These are phyloP conservation scores for Pollenia labialis DNA, from an alignment of 2,888 invertebrate genomes.

Conservation along the genomic window DNA sequence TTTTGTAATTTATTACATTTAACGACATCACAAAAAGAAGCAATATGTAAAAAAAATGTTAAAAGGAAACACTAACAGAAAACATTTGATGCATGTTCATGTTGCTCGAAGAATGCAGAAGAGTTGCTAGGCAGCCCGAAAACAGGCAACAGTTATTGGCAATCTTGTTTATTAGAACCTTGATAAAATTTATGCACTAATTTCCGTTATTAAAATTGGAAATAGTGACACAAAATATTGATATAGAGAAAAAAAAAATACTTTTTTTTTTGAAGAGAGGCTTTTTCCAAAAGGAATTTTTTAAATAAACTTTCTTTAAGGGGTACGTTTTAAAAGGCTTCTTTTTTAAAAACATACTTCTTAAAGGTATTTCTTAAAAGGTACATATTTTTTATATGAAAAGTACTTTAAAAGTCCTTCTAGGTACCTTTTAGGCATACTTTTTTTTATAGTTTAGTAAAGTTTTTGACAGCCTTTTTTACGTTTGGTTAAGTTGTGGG, in stretches of 20 bases:
- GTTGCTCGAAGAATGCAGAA: no score
- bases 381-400: not conserved
- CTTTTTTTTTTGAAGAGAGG: not conserved
- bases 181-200: constrained; percentile 49
- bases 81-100: not conserved
- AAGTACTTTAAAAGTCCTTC: not conserved
- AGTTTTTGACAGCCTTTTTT: no score
- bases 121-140: constrained; percentile 19
- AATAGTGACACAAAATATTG: constrained; percentile 3
- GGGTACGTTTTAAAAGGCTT: not conserved
- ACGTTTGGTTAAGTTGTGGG: no score
- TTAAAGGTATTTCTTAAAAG: not conserved
- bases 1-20: constrained; percentile 65
- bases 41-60: constrained; percentile 26
- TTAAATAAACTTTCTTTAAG: not conserved
- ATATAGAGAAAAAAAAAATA: not conserved
- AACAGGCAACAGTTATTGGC: constrained; percentile 33
- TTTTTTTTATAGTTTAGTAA: not conserved
- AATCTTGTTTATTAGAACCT: constrained; percentile 29
- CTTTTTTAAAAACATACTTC: not conserved
- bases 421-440: not conserved
- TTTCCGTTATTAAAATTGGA: constrained; percentile 66
- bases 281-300: not conserved
- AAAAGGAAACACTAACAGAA: constrained; percentile 4
- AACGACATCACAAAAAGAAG: constrained; percentile 29